A percentile compares a stretch with the other conserved stretches of the same genome.
These are phyloP conservation scores for Lacerta bilineata DNA, from an alignment of 2,797 vertebrate species.

Conservation along the genomic window DNA sequence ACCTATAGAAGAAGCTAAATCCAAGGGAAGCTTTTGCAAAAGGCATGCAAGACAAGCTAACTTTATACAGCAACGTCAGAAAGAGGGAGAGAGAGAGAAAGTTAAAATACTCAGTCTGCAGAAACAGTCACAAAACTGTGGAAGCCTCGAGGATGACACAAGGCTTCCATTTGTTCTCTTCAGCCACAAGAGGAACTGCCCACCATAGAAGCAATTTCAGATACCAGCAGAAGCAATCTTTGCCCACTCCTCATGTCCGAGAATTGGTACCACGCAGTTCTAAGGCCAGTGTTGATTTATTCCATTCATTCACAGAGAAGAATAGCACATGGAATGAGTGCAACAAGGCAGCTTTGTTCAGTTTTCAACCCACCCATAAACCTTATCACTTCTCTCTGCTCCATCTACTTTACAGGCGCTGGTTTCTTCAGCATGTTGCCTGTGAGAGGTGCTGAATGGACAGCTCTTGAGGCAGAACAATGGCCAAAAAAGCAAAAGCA, in stretches of 20 bases:
- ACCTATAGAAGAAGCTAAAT: neutral
- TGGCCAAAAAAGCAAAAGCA: neutral
- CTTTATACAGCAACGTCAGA: neutral
- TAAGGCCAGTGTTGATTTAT: conserved; percentile 8
- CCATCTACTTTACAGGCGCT: conserved; percentile 14
- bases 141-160: neutral
- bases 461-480: conserved; percentile 2
- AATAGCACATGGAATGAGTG: conserved; percentile 57
- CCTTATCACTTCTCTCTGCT: conserved; percentile 1
- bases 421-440: neutral
- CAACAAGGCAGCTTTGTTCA: conserved; percentile 73
- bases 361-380: conserved; percentile 50
- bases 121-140: neutral
- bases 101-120: neutral
- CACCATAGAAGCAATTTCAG: conserved; percentile 25
- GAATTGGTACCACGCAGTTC: conserved; percentile 46
- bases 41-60: neutral
- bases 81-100: neutral
- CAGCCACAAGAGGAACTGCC: neutral
- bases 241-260: conserved; percentile 34
- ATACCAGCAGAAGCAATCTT: conserved; percentile 48
- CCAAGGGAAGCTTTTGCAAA: neutral
- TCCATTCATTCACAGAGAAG: conserved; percentile 57
- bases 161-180: neutral
- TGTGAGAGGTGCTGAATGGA: conserved; percentile 57